Base-by-base conservation (phyloP, 2,797 vertebrate genomes). In the Pterois miles region DNA sequence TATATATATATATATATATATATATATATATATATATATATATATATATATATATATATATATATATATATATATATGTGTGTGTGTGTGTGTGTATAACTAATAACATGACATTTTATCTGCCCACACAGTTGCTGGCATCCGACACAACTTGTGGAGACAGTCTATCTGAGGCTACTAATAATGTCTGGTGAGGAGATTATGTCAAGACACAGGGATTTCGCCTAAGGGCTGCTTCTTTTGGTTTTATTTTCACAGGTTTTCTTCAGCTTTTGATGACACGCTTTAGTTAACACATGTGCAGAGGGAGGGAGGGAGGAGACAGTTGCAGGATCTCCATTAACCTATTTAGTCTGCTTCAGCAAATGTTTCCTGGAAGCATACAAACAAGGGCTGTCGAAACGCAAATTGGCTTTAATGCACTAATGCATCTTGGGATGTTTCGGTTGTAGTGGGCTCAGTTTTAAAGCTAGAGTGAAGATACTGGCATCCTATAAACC, bases 21-120 rank as follows among this genome's bases (percentile, higher is more conserved):
- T n/a, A n/a, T n/a, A n/a, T n/a, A n/a, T n/a, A n/a, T n/a, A n/a
- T n/a, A n/a, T n/a, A n/a, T n/a, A n/a, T n/a, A n/a, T n/a, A n/a
- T n/a, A n/a, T n/a, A n/a, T n/a, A n/a, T n/a, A n/a, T n/a, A n/a
- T n/a, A n/a, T n/a, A n/a, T n/a, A n/a, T n/a, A n/a, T n/a, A n/a
- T n/a, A n/a, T n/a, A n/a, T n/a, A n/a, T n/a, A n/a, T n/a, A n/a
- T n/a, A n/a, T n/a, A n/a, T n/a, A n/a, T n/a, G n/a, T n/a, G n/a
- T n/a, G n/a, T n/a, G n/a, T n/a, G n/a, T n/a, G n/a, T n/a, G n/a
- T n/a, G n/a, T n/a, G n/a, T n/a, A n/a, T n/a, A n/a, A n/a, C n/a
- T n/a, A 80, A 83, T 82, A 66, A 80, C 48, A 50, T 54, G 80
- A 78, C 65, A 69, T 74, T 77, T 82, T 76, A 77, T 81, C 77